phyloP scores from a whole-genome alignment of 2,113 vertebrate species.

The Thamnophis sirtalis region DNA sequence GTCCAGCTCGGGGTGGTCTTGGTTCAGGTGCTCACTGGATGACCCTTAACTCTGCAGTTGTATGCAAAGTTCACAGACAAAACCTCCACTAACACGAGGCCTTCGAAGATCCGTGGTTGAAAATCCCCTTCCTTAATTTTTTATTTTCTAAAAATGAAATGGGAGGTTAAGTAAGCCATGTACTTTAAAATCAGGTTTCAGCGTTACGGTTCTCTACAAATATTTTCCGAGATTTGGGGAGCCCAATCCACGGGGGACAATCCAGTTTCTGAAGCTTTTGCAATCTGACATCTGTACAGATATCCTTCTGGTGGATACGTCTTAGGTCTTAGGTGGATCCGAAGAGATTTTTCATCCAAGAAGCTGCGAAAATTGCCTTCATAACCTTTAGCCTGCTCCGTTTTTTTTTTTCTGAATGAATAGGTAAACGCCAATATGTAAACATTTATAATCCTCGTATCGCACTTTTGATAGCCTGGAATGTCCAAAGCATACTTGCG shows the following conservation, averaged over 20 bases:
- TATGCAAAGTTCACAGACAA: neutral
- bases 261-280: neutral
- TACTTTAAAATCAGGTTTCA: neutral
- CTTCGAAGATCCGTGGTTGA: neutral
- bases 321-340: neutral
- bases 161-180: neutral
- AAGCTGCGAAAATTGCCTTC: neutral
- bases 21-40: neutral
- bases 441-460: neutral
- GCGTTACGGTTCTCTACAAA: no score
- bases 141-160: neutral
- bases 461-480: neutral
- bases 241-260: neutral
- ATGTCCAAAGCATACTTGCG: neutral
- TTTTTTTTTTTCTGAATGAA: neutral
- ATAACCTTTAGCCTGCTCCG: neutral
- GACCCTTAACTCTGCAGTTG: no score
- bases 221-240: neutral
- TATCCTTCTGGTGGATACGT: neutral
- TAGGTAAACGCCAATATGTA: neutral
- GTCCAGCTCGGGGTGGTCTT: neutral
- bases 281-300: neutral
- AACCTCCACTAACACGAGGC: neutral
- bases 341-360: neutral
- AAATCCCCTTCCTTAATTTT: neutral